Percentiles rank a stretch among this genome's conserved stretches.
phyloP scores from a whole-genome alignment of 1,140 invertebrate species.

The Lethrus apterus region DNA sequence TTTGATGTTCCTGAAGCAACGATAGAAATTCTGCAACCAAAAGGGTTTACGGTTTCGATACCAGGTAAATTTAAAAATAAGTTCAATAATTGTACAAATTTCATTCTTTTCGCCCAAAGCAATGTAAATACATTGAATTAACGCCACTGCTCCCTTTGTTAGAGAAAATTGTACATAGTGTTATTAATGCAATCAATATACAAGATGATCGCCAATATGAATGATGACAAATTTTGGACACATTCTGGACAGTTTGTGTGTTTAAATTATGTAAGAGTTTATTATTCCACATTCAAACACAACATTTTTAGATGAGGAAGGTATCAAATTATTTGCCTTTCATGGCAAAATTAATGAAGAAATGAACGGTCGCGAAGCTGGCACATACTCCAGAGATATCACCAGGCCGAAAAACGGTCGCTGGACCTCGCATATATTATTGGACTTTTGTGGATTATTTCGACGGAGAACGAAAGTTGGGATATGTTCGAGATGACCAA shows the following conservation, averaged over 20 bases:
- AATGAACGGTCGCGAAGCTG: conserved; percentile 62
- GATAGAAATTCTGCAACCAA: conserved; percentile 30
- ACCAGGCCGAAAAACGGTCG: conserved; percentile 52
- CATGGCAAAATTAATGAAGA: conserved; percentile 68
- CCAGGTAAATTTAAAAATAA: conserved; percentile 42
- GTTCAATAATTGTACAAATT: too few species aligned
- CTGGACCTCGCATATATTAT: conserved; percentile 65
- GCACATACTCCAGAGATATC: conserved; percentile 61
- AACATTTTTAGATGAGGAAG: conserved; percentile 47
- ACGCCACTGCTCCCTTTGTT: too few species aligned
- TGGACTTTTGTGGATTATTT: conserved; percentile 67
- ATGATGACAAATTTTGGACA: too few species aligned
- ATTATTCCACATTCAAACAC: too few species aligned
- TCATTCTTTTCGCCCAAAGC: too few species aligned
- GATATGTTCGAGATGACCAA: conserved; percentile 56
- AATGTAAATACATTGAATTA: too few species aligned
- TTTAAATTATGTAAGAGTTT: too few species aligned
- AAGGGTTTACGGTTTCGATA: conserved; percentile 37
- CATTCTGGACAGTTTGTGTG: too few species aligned
- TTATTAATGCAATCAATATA: too few species aligned
- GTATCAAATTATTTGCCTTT: conserved; percentile 63
- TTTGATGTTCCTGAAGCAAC: conserved; percentile 42
- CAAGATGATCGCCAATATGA: too few species aligned
- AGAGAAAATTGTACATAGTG: too few species aligned
- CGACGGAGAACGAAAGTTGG: conserved; percentile 47